phyloP scores from a whole-genome alignment of 2,113 vertebrate genomes.

The Dicaeum eximium region DNA sequence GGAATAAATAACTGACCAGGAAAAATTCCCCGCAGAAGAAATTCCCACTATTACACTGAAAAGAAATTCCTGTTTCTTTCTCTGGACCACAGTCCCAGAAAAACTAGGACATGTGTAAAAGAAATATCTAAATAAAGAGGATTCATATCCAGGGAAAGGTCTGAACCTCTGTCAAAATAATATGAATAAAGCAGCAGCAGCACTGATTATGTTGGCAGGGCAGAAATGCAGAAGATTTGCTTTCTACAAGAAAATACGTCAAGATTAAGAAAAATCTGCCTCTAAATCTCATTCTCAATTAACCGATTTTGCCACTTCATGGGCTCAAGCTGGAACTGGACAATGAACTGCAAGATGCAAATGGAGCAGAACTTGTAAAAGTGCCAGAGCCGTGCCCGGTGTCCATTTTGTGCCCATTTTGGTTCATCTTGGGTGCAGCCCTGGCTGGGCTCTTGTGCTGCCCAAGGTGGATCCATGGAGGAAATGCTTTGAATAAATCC shows the following conservation, averaged over 20 bases:
- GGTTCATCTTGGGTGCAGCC: too few species aligned
- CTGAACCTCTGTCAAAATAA: constrained; percentile 21
- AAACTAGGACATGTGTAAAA: neutral
- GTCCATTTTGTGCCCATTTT: too few species aligned
- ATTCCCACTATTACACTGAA: neutral
- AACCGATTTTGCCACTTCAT: neutral
- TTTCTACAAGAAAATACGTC: neutral
- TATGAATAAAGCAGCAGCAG: neutral
- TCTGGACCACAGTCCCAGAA: neutral
- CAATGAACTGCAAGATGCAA: too few species aligned
- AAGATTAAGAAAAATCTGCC: neutral
- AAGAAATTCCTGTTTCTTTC: neutral
- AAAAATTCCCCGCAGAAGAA: neutral
- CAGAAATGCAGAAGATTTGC: neutral
- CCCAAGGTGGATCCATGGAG: too few species aligned
- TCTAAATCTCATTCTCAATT: neutral
- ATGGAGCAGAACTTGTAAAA: too few species aligned
- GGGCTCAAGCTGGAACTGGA: too few species aligned
- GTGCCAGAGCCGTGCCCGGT: too few species aligned
- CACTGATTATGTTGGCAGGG: neutral
- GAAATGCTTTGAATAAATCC: too few species aligned
- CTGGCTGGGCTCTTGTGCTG: too few species aligned
- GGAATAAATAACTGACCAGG: neutral
- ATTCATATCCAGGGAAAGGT: neutral
- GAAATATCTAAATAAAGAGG: neutral